A percentile compares a stretch with the other conserved stretches of the same genome.
phyloP scores from a whole-genome alignment of 2,113 vertebrate species.

The Phoxinus phoxinus region DNA sequence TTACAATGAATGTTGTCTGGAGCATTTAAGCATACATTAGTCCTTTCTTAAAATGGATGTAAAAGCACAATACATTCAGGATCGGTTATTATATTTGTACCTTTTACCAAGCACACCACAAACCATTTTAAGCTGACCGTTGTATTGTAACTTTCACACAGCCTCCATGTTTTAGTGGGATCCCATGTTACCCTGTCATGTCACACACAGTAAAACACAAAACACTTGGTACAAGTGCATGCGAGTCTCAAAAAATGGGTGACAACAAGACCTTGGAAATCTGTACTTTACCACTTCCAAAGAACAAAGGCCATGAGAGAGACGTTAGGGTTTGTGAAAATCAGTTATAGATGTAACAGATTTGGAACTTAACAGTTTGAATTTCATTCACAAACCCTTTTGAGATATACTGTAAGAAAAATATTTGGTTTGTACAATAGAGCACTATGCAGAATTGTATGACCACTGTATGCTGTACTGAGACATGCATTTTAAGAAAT shows the following conservation, averaged over 20 bases:
- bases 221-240: constrained; percentile 1
- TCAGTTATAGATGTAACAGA: not conserved
- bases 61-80: not conserved
- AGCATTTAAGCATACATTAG: not conserved
- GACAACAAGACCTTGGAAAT: not conserved
- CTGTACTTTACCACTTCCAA: not conserved
- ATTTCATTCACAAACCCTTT: not conserved
- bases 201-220: not conserved
- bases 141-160: constrained; percentile 1
- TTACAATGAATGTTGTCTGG: not conserved
- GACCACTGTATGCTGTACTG: not conserved
- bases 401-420: not conserved
- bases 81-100: not conserved
- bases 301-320: not conserved
- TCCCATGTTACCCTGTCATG: not conserved
- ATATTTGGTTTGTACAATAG: not conserved
- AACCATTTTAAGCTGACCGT: not conserved
- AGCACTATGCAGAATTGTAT: not conserved
- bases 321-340: not conserved
- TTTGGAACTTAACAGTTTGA: not conserved
- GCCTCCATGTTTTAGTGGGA: not conserved
- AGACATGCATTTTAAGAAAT: not conserved
- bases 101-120: constrained; percentile 1
- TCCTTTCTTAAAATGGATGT: not conserved
- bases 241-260: not conserved